These are phyloP conservation scores for Globia sparganii DNA, from an alignment of 2,888 invertebrate species.

Conservation along the genomic window DNA sequence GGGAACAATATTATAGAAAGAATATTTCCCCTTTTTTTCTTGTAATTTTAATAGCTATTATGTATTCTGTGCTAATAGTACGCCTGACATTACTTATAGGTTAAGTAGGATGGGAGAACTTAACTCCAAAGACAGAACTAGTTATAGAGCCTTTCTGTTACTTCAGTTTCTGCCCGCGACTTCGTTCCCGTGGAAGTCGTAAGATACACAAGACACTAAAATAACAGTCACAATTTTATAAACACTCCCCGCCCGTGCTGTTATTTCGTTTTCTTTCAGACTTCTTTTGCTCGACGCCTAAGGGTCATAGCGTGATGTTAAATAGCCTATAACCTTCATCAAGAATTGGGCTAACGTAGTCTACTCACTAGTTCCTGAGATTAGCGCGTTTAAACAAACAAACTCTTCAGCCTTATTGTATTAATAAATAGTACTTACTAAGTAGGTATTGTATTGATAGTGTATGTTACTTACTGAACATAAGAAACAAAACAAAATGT, in stretches of 20 bases:
- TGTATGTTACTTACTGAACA: not conserved
- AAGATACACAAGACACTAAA: not conserved
- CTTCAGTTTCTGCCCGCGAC: not conserved
- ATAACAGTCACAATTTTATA: not conserved
- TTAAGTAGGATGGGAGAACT: constrained; percentile 2
- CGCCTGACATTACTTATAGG: constrained; percentile 16
- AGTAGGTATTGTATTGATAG: not conserved
- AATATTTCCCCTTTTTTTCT: no score
- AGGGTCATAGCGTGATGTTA: not conserved
- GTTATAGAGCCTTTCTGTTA: constrained; percentile 14
- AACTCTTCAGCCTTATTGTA: not conserved
- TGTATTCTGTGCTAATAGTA: no score
- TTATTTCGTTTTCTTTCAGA: not conserved
- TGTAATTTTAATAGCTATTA: no score
- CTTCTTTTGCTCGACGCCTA: not conserved
- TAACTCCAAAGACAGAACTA: constrained; percentile 17
- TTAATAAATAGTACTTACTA: not conserved
- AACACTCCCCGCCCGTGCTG: not conserved
- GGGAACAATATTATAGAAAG: not conserved
- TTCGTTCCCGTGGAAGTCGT: not conserved
- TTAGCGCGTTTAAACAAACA: not conserved
- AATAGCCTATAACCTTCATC: not conserved
- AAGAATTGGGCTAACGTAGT: not conserved
- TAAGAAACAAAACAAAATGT: constrained; percentile 22
- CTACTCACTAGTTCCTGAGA: not conserved